Conservation (phyloP, 2,888 invertebrate genomes). For the Yponomeuta evonymella region DNA sequence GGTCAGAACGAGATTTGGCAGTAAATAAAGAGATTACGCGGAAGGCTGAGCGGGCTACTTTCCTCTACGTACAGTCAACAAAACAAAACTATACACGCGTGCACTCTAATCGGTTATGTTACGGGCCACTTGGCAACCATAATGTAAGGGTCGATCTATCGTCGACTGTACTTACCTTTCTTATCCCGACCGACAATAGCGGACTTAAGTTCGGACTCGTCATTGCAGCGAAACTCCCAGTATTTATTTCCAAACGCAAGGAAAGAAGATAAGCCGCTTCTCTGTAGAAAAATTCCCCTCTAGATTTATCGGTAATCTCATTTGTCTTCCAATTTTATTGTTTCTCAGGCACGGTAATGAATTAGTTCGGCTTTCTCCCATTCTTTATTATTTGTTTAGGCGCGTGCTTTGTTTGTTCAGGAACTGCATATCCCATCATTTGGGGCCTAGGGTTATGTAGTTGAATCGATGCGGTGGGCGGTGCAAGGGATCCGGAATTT, state of each 20-base stretch:
- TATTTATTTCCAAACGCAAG: constrained; percentile 63
- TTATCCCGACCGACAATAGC: constrained; percentile 62
- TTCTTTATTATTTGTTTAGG: constrained; percentile 53
- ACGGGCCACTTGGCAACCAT: too few species aligned
- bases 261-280: constrained; percentile 59
- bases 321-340: constrained; percentile 62
- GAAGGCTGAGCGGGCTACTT: constrained; percentile 37
- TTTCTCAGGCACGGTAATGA: constrained; percentile 59
- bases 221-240: constrained; percentile 51
- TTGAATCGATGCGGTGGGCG: constrained; percentile 59
- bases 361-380: constrained; percentile 49
- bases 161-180: constrained; percentile 33
- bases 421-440: constrained; percentile 19
- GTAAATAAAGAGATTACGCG: constrained; percentile 59
- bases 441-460: constrained; percentile 53
- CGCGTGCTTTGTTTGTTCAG: constrained; percentile 51
- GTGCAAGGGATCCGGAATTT: constrained; percentile 58
- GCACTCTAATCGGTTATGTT: too few species aligned
- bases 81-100: too few species aligned
- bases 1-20: constrained; percentile 42
- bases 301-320: constrained; percentile 62
- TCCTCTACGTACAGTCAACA: constrained; percentile 33
- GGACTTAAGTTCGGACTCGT: constrained; percentile 56
- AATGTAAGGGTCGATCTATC: too few species aligned
- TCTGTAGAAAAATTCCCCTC: constrained; percentile 59